Conservation (phyloP, 2,797 vertebrate species). For the Chaetophractus vellerosus region DNA sequence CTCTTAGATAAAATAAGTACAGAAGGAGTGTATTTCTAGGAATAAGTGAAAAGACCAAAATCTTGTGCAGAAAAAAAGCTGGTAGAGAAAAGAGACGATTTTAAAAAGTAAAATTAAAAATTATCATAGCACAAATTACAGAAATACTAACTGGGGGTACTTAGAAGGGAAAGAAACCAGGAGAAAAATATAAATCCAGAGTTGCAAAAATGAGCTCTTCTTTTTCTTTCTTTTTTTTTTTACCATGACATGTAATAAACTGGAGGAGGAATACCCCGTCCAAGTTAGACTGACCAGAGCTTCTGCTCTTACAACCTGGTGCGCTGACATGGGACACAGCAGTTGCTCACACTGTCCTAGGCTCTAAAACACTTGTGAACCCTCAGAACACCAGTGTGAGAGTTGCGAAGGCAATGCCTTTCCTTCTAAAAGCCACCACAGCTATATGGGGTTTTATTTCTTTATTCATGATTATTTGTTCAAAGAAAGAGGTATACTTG, state of each 20-base stretch:
- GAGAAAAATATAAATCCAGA: not conserved
- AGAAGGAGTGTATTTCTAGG: not conserved
- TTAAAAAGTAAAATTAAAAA: conserved; percentile 23
- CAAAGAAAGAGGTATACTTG: not conserved
- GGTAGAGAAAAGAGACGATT: not conserved
- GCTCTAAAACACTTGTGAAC: not conserved
- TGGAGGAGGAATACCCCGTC: not conserved
- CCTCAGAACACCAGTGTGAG: not conserved
- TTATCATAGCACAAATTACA: not conserved
- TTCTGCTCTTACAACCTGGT: not conserved
- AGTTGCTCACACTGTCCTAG: not conserved
- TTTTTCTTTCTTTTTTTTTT: not conserved
- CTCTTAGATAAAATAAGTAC: not conserved
- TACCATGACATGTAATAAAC: not conserved
- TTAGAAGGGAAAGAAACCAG: not conserved
- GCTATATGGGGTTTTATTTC: not conserved
- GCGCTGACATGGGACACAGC: not conserved
- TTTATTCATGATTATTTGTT: not conserved
- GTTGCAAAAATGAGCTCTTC: not conserved
- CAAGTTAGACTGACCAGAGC: not conserved
- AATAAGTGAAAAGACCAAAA: conserved; percentile 35
- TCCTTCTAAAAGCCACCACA: not conserved
- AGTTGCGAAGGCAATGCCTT: not conserved
- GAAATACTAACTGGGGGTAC: not conserved
- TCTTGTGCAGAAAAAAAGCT: not conserved